These are phyloP conservation scores for Brachyptera putata DNA, from an alignment of 2,888 invertebrate species.

Conservation along the genomic window DNA sequence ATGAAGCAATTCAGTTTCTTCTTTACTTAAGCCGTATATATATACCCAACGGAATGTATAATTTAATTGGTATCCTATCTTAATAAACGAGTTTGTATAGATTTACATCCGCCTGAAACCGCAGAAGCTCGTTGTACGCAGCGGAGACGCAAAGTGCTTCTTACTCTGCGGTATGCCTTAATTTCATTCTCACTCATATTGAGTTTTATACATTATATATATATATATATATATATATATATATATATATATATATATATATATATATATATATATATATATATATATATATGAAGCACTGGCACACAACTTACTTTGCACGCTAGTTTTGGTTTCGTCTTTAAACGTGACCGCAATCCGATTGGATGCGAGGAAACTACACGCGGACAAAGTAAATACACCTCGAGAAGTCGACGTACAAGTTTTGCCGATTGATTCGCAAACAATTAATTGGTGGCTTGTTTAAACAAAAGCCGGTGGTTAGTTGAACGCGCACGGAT, in stretches of 20 bases:
- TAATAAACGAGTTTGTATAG: neutral
- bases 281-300: too few relatives aligned
- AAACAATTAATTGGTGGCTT: conserved; percentile 8
- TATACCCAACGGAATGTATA: neutral
- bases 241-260: too few relatives aligned
- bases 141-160: neutral
- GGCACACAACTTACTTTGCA: neutral
- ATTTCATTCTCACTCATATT: neutral
- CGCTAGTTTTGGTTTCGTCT: neutral
- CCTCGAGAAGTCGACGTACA: neutral
- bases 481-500: neutral
- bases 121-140: too few relatives aligned
- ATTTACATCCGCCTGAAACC: neutral
- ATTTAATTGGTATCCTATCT: neutral
- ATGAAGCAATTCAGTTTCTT: neutral
- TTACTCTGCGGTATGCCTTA: neutral
- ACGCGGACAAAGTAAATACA: neutral
- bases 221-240: too few relatives aligned
- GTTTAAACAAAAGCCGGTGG: conserved; percentile 1
- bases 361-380: neutral
- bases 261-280: too few relatives aligned
- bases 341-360: neutral
- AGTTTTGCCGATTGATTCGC: conserved; percentile 4
- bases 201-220: too few relatives aligned
- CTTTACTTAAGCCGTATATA: neutral